Evolutionary conservation across 2,113 vertebrate genomes (phyloP), one percentile per base, ranked within the genome.

Genomic region (Trichomycterus rosablanca): DNA sequence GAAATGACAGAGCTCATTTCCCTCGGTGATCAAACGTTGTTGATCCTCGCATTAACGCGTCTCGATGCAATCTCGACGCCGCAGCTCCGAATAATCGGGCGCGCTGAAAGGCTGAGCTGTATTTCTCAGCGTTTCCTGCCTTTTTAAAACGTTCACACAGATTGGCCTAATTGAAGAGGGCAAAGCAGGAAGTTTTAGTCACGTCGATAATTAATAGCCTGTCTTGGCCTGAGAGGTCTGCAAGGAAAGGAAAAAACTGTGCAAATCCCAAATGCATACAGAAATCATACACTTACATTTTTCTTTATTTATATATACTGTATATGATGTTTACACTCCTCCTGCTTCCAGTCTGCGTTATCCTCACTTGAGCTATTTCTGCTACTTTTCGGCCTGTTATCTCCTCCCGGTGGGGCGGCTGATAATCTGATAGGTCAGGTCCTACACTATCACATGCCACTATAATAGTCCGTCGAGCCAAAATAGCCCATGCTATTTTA

Each of bases 111-210:
- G 79, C 77, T n/a, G 68, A 70, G 73, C 68, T 81, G 84, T 83
- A 83, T 83, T 87, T 87, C 75, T 68, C 83, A 85, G 78, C 71
- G 79, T 82, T 88, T 89, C 86, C 87, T 87, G 77, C 80, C 78
- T 80, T 82, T 74, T 64, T 26, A 37, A 68, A 80, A 72, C 77
- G 39, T 1, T 66, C 48, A 66, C 70, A 37, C 72, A 83, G 84
- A 87, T 87, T 84, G 82, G 81, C 79, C 78, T 85, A 85, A 89
- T 88, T 87, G 86, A 87, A 70, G 73, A 78, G 76, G 71, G 80
- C 75, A 83, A 87, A 88, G 88, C 88, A 88, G 88, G 88, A 90
- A 88, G 84, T 85, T 78, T 87, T 87, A 83, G 80, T 84, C 84
- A 76, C 34, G 54, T 79, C 80, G 77, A 74, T 86, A 89, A 90